Evolutionary conservation across 2,113 vertebrate genomes (phyloP), one percentile per base, ranked within the genome.

Genomic region (Lamprotornis superbus): DNA sequence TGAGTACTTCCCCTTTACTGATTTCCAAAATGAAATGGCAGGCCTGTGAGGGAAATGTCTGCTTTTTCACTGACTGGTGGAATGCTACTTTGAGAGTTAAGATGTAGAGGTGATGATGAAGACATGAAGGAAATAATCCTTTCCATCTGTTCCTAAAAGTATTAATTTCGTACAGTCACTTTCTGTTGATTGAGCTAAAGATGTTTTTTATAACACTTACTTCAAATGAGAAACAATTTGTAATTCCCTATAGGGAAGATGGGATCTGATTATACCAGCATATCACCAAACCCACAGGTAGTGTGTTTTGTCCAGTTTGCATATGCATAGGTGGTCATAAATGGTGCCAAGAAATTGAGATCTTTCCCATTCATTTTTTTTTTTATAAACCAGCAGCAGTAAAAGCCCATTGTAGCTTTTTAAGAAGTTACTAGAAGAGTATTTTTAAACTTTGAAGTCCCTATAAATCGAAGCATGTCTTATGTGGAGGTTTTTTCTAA

Each of bases 401-500:
- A 37, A 92, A 81, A 83, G 11, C 39, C 28, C 15, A 27, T 30
- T 56, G 55, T 12, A 89, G 20, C 21, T 73, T 83, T 92, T 80
- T 64, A 87, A 90, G 91, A 60, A 91, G 52, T 75, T 94, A 5
- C 79, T 94, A 65, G 61, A 91, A 73, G 21, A 46, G 23, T 77
- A 52, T 70, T 94, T 87, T 89, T 63, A 65, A 91, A 84, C 24
- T 94, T 91, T 63, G 60, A 49, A 84, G 49, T 89, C 37, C 46
- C 39, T 80, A 8, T 71, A 86, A 86, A 87, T 64, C 56, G 87
- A 84, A 94, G n/a, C 31, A 49, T 91, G 80, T 92, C 79, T 96
- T 84, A 70, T 40, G 39, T 87, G 39, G 24, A 89, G 52, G 11
- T 74, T 79, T 85, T 93, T 73, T 57, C 40, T 63, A 81, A 81